These are phyloP conservation scores for Eidolon dupreanum DNA, from an alignment of 2,797 vertebrate genomes.

Conservation along the genomic window DNA sequence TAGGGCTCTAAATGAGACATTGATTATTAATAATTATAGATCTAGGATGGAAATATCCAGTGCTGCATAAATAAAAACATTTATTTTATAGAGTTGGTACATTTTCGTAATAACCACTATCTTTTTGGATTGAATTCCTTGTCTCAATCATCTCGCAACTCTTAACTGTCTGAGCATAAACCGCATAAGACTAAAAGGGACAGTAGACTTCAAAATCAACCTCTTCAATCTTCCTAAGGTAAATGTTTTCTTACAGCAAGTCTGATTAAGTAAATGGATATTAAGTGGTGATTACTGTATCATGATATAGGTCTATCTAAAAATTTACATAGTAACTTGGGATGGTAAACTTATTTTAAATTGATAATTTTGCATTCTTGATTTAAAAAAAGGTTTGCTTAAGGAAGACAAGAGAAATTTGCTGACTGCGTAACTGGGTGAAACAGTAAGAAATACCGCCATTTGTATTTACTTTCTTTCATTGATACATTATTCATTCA, in stretches of 20 bases:
- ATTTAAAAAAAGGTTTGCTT: constrained; percentile 26
- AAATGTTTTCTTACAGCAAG: neutral
- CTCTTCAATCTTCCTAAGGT: neutral
- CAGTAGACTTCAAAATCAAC: neutral
- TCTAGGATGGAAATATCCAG: neutral
- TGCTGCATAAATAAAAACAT: neutral
- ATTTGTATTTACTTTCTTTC: neutral
- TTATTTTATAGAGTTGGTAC: neutral
- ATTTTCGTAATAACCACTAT: neutral
- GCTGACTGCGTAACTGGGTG: neutral
- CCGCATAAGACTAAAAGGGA: neutral
- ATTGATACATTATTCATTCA: neutral
- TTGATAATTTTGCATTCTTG: neutral
- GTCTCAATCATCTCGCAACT: neutral
- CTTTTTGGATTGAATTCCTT: neutral
- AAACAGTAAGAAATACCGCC: neutral
- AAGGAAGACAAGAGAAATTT: neutral
- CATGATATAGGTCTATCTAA: neutral
- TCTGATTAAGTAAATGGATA: neutral
- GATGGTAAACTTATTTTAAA: neutral
- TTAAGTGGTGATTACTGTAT: neutral
- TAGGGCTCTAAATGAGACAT: neutral
- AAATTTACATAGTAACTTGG: neutral
- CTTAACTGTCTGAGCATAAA: neutral
- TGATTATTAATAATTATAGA: neutral